phyloP scores from a whole-genome alignment of 1,140 invertebrate species.

The Trichonephila clavata region DNA sequence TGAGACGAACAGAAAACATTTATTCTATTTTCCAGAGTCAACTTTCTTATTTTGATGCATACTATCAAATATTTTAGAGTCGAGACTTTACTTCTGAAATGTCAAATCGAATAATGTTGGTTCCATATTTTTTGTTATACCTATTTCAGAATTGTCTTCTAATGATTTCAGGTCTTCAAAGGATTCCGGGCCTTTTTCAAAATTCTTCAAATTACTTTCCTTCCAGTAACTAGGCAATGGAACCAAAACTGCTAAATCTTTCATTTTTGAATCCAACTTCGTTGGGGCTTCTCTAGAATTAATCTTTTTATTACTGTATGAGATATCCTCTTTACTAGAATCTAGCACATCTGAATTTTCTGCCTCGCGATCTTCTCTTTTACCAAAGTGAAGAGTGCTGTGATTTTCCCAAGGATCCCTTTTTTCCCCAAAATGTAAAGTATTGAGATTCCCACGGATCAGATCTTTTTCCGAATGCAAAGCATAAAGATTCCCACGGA shows the following conservation, averaged over 20 bases:
- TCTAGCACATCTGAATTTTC: slow-evolving; percentile 1
- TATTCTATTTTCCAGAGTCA: background rate
- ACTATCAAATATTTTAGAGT: background rate
- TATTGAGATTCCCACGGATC: slow-evolving; percentile 13
- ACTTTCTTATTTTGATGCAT: background rate
- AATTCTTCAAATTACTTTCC: too few relatives aligned
- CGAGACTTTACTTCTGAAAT: background rate
- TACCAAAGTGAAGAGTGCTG: slow-evolving; percentile 50
- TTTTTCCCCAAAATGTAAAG: slow-evolving; percentile 44
- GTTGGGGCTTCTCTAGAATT: background rate
- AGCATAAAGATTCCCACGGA: slow-evolving; percentile 18
- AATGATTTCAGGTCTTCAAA: background rate
- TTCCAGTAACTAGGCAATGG: too few relatives aligned
- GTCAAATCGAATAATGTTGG: background rate
- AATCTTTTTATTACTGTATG: too few relatives aligned
- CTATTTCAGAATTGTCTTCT: background rate
- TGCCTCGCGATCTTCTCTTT: background rate
- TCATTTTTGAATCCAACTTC: background rate
- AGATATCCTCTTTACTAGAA: slow-evolving; percentile 24
- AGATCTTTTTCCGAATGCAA: slow-evolving; percentile 53
- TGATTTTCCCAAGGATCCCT: slow-evolving; percentile 20
- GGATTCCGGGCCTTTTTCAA: too few relatives aligned
- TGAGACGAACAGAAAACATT: background rate
- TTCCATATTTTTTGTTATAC: background rate
- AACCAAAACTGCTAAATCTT: background rate